A percentile compares a stretch with the other conserved stretches of the same genome.
phyloP scores from a whole-genome alignment of 2,113 vertebrate genomes.

The Hepsetus odoe region DNA sequence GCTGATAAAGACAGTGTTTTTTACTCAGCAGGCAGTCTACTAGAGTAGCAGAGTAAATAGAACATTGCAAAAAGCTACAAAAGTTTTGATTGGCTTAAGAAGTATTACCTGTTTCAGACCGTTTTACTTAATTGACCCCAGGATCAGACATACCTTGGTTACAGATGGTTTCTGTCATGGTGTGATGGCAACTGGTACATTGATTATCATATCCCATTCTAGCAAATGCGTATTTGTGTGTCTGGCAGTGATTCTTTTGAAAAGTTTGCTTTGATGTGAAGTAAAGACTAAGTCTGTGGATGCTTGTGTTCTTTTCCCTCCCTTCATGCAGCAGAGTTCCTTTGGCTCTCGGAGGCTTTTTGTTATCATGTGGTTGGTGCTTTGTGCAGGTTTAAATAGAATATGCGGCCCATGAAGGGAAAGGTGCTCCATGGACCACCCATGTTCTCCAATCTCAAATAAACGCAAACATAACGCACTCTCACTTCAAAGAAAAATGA shows the following conservation, averaged over 20 bases:
- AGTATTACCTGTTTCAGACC: too few relatives aligned
- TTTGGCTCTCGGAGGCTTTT: constrained; percentile 48
- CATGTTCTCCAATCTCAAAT: constrained; percentile 11
- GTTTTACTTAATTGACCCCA: too few relatives aligned
- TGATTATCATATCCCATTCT: background rate
- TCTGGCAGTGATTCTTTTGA: background rate
- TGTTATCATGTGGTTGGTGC: constrained; percentile 47
- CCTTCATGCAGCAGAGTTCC: constrained; percentile 14
- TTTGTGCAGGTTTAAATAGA: constrained; percentile 52
- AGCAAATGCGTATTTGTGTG: background rate
- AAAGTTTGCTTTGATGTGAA: background rate
- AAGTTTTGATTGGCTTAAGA: too few relatives aligned
- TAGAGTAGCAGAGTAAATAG: too few relatives aligned
- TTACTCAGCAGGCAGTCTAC: too few relatives aligned
- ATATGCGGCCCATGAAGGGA: constrained; percentile 26
- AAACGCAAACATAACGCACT: constrained; percentile 14
- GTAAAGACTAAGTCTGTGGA: background rate
- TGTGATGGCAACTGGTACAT: background rate
- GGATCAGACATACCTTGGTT: too few relatives aligned
- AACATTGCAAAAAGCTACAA: too few relatives aligned
- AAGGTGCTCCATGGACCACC: constrained; percentile 37
- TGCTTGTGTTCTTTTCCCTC: background rate
- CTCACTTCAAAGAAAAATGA: background rate
- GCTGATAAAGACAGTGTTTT: too few relatives aligned
- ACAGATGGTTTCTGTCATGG: background rate